phyloP scores from a whole-genome alignment of 2,797 vertebrate species.

The Spatula clypeata region DNA sequence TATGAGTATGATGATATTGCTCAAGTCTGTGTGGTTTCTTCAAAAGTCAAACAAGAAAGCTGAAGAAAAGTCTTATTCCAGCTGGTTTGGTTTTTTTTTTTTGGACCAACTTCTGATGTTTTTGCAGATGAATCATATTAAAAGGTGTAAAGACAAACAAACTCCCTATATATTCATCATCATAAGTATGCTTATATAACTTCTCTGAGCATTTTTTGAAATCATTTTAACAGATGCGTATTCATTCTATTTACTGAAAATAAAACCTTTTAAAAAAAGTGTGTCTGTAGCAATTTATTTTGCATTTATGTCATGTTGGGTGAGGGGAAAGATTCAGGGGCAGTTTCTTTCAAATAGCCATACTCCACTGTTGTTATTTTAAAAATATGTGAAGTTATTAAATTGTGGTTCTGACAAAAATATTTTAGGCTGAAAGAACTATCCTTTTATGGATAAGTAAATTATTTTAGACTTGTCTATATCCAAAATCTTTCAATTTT shows the following conservation, averaged over 20 bases:
- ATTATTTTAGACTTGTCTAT: not conserved
- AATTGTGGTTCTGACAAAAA: not conserved
- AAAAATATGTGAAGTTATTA: not conserved
- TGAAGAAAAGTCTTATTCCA: conserved; percentile 78
- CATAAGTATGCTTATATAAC: conserved; percentile 62
- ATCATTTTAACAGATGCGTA: conserved; percentile 30
- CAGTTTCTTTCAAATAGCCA: not conserved
- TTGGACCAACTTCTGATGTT: conserved; percentile 82
- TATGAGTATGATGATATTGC: conserved; percentile 98
- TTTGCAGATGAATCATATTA: conserved; percentile 29
- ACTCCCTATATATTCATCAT: not conserved
- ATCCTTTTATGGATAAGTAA: not conserved
- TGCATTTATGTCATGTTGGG: not conserved
- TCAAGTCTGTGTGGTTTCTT: conserved; percentile 96
- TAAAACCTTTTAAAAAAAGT: conserved; percentile 33
- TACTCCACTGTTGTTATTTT: not conserved
- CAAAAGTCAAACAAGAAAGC: conserved; percentile 87
- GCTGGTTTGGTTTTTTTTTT: conserved; percentile 50
- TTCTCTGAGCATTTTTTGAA: conserved; percentile 75
- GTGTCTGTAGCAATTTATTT: not conserved
- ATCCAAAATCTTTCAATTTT: not conserved
- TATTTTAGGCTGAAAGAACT: not conserved
- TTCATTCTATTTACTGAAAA: conserved; percentile 44
- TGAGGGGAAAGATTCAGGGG: not conserved
- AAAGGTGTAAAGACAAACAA: not conserved